Conservation (phyloP, 2,797 vertebrate genomes). For the Carcharodon carcharias region DNA sequence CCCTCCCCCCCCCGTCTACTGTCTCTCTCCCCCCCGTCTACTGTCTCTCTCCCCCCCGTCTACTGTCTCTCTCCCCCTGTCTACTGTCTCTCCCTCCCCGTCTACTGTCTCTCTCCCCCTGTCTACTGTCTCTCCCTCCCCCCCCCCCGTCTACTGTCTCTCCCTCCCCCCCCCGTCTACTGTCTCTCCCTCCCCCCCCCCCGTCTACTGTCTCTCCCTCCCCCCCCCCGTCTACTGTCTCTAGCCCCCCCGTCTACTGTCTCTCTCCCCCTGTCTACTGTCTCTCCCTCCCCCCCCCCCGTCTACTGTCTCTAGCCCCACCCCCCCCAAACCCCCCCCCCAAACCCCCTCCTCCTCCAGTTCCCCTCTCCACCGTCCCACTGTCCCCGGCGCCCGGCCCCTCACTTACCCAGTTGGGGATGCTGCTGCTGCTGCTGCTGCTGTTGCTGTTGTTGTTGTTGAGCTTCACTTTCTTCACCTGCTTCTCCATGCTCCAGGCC, state of each 20-base stretch:
- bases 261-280: background rate
- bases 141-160: background rate
- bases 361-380: background rate
- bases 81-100: background rate
- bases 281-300: background rate
- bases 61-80: no score
- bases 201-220: no score
- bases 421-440: no score
- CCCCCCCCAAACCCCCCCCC: background rate
- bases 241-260: no score
- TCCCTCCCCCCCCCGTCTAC: background rate
- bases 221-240: no score
- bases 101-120: background rate
- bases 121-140: background rate
- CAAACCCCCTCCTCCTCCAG: no score
- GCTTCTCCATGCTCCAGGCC: background rate
- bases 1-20: no score
- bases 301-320: background rate
- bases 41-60: no score
- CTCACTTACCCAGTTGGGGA: background rate
- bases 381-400: background rate
- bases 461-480: background rate
- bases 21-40: no score
- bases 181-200: no score
- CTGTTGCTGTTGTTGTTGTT: background rate